Evolutionary conservation across 2,888 invertebrate species (phyloP), one percentile per base, ranked within the genome.

Genomic region (Cephonodes hylas): DNA sequence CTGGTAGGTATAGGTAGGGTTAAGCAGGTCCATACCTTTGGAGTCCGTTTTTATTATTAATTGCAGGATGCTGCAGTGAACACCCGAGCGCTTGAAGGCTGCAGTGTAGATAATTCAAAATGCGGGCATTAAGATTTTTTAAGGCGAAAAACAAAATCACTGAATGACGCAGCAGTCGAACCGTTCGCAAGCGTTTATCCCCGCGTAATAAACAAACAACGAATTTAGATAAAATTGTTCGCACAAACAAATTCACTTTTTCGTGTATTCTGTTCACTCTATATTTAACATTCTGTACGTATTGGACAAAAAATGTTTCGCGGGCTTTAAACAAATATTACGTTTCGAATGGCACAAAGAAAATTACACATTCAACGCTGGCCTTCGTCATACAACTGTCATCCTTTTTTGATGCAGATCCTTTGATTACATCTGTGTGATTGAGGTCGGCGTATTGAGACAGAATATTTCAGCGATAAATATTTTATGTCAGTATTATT

Each of bases 331-430:
- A 38, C n/a, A 53, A 27, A 53, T 31, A 31, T 53, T 53, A 44
- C 20, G 44, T 44, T 18, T 44, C 20, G 44, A 44, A 31, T 31
- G 53, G 31, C 53, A 53, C 53, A 53, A 53, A 31, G 53, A 53
- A 31, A 53, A 53, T 53, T 53, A 53, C 58, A 58, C 60, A 60
- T 48, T 60, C 48, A 53, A 25, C 48, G 31, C 48, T 48, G 63
- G 67, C 73, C 73, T 75, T 74, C 77, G 71, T 81, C 77, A 77
- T 69, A 64, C 64, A 66, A 64, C 73, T 76, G 81, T 79, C 80
- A 81, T 64, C 66, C 71, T 64, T 64, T 66, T 66, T 63, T 69
- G 72, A 71, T 69, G 70, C 48, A 68, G 69, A 70, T 73, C 67
- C 71, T 76, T 71, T 75, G 80, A 80, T 81, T 75, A 74, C 71